Evolutionary conservation across 2,113 vertebrate species (phyloP).

Genomic region (chimpanzee (Pan troglodytes)): DNA sequence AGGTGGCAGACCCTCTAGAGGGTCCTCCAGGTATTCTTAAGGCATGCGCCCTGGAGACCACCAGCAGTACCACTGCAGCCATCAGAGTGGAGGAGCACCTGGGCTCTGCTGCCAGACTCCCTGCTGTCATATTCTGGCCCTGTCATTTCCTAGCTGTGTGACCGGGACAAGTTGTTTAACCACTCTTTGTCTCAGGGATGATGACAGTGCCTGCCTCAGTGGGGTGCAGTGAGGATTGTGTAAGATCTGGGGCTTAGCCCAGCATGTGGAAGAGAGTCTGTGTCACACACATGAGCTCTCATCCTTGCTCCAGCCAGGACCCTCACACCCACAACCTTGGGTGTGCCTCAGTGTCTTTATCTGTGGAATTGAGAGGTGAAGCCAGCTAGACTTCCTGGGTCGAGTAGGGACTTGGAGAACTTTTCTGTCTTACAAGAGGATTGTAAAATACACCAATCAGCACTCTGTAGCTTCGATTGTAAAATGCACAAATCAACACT

Average conservation of each 20-base stretch:
- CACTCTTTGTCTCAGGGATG: background rate
- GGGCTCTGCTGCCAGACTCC: background rate
- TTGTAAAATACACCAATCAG: too few species aligned
- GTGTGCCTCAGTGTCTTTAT: background rate
- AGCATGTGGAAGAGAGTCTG: background rate
- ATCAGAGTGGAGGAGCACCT: fast-evolving
- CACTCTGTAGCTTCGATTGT: too few species aligned
- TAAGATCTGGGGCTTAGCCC: background rate
- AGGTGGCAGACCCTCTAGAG: background rate
- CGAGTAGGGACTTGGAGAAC: too few species aligned
- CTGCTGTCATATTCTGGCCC: fast-evolving
- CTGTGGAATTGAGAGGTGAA: background rate
- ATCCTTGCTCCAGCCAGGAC: background rate
- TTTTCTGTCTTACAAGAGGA: too few species aligned
- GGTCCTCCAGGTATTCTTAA: background rate
- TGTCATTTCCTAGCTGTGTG: background rate
- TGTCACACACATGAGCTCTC: background rate
- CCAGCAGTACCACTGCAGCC: background rate
- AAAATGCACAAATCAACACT: too few species aligned
- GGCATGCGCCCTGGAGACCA: too few species aligned
- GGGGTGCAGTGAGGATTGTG: background rate
- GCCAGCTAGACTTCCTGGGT: too few species aligned
- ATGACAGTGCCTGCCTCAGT: too few species aligned
- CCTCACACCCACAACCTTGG: background rate
- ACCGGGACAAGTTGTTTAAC: too few species aligned